Evolutionary conservation across 2,888 invertebrate genomes (phyloP), one percentile per base, ranked within the genome.

Genomic region (Torymus texanus): DNA sequence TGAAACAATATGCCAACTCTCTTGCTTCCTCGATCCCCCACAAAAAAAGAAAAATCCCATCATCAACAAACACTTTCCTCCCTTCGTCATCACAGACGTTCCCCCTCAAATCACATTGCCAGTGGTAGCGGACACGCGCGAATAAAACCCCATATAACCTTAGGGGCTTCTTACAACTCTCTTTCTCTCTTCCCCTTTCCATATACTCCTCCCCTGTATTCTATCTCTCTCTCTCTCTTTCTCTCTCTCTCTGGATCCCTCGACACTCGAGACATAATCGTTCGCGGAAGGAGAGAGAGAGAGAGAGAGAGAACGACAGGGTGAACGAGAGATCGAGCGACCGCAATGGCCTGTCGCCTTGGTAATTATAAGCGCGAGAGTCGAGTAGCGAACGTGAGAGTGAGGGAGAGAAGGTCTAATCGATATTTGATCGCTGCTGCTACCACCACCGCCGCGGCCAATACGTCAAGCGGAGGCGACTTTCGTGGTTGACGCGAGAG

Each of bases 291-390:
- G 50, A 59, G 56, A 16, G 41, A 16, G 51, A 51, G 51, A 63
- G 72, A 61, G 59, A 68, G 56, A 5, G 58, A 50, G 59, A 24
- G 53, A 16, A 14, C 1, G 41, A n/a, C 4, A 13, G 55, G 11
- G 12, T 12, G 16, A 14, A n/a, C 10, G 24, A 51, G 29, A 50
- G 14, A 24, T 12, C 16, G 58, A n/a, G 70, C 55, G 76, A 80
- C 77, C 77, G 56, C 80, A 78, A 70, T 75, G 80, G 70, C 73
- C 77, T 75, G 74, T 77, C 80, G 77, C 62, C 75, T 80, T 74
- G 79, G 75, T 76, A 80, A 78, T 80, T 80, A 80, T 21, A 21
- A 21, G 21, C 21, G 74, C 59, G 68, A 53, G 24, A 41, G 41
- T 41, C 41, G 41, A 41, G 41, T 41, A 41, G 41, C 10, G 41